Percentiles rank a stretch among this genome's conserved stretches.
These are phyloP conservation scores for Sapajus apella DNA, from an alignment of 2,113 vertebrate species.

Conservation along the genomic window DNA sequence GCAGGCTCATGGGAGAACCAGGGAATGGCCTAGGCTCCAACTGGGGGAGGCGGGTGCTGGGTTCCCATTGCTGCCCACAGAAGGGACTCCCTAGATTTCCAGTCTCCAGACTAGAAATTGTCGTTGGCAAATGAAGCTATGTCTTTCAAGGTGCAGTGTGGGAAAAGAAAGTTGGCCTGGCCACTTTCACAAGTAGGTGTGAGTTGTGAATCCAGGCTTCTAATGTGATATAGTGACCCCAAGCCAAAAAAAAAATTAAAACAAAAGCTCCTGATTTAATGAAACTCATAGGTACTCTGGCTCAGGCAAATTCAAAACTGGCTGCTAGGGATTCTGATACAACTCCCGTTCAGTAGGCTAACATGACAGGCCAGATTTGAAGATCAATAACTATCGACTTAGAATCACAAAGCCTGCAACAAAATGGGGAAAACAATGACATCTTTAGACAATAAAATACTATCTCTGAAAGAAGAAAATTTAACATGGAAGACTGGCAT, in stretches of 20 bases:
- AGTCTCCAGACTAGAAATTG: neutral
- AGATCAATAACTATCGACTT: neutral
- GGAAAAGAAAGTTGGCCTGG: neutral
- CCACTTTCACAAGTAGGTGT: neutral
- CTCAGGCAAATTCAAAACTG: neutral
- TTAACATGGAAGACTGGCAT: neutral
- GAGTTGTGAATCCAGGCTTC: conserved; percentile 37
- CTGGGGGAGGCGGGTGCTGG: too few species aligned
- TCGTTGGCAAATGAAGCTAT: neutral
- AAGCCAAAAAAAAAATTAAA: neutral
- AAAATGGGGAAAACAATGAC: neutral
- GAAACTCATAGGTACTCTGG: neutral
- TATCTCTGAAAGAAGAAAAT: neutral
- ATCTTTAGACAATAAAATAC: neutral
- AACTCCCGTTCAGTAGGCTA: neutral
- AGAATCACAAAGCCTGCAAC: neutral
- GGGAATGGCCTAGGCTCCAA: neutral
- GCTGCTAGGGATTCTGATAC: neutral
- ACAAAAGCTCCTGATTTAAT: neutral
- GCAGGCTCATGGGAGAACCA: neutral
- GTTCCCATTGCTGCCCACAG: neutral
- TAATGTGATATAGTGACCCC: neutral
- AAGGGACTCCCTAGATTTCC: neutral
- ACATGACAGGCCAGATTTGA: neutral
- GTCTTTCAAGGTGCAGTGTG: neutral